Evolutionary conservation across 2,888 invertebrate species (phyloP), one percentile per base, ranked within the genome.

Genomic region (Ischnura elegans): DNA sequence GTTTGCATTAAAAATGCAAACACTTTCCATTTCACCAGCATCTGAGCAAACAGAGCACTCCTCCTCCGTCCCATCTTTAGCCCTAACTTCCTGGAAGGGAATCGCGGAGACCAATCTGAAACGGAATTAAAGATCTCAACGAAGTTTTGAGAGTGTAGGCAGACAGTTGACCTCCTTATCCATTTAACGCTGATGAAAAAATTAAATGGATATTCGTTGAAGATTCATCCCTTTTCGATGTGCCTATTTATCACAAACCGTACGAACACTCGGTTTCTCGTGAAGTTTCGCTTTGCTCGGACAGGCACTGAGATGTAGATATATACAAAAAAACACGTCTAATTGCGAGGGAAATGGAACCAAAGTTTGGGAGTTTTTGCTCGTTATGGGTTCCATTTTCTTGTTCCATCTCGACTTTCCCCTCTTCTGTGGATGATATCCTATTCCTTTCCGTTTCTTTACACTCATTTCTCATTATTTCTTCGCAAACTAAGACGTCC

Each of bases 91-190:
- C 61, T n/a, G n/a, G 76, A 36, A 1, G 29, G 25, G 36, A 76
- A 36, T 76, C 36, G 76, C 13, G 1, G 36, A 36, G 76, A 76
- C 76, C 36, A 36, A 36, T 76, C 29, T 16, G 13, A 13, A 36
- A 76, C 13, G 76, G 36, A 76, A 76, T 76, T 76, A 36, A 36
- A 36, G 29, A 76, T 76, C 76, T 8, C 36, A 19, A 25, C 76
- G 13, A 76, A 76, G 13, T 36, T 76, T 61, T 76, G 76, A 21
- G 21, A 36, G 76, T 36, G 36, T 29, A 76, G 10, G 76, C 1
- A 76, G 76, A 76, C 76, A 76, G 76, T 29, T 76, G 76, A 76
- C 76, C 76, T 36, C n/a, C 76, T 76, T 76, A 76, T 36, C 76
- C 76, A 76, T 76, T n/a, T 76, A 36, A 76, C 76, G 29, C 36